Conservation (phyloP, 1,140 invertebrate species). For the Drosophila lowei region DNA sequence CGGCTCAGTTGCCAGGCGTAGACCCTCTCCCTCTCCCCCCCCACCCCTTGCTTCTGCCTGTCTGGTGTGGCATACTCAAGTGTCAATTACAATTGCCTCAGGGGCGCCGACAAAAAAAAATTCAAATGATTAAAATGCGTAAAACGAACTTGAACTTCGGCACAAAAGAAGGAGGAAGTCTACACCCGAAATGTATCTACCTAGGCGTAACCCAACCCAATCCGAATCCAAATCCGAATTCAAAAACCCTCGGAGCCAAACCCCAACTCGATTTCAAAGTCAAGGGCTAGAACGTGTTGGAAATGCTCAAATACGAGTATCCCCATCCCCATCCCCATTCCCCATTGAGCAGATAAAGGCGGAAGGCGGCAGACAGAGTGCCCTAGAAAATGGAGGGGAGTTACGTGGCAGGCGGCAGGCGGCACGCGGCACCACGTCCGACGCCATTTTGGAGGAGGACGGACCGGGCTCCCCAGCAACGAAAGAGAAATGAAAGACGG, state of each 20-base stretch:
- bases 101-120: conserved; percentile 24
- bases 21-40: neutral
- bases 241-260: conserved; percentile 16
- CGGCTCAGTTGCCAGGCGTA: conserved; percentile 67
- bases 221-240: conserved; percentile 1
- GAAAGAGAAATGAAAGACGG: conserved; percentile 63
- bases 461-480: conserved; percentile 1
- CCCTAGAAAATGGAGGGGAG: conserved; percentile 36
- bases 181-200: conserved; percentile 8
- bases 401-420: conserved; percentile 52
- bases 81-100: conserved; percentile 65
- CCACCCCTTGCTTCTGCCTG: neutral
- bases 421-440: conserved; percentile 52
- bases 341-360: conserved; percentile 25
- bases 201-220: conserved; percentile 14
- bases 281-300: conserved; percentile 71
- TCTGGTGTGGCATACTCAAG: conserved; percentile 60
- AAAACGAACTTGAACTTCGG: conserved; percentile 76
- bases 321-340: neutral
- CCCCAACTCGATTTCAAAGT: conserved; percentile 53
- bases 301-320: conserved; percentile 32
- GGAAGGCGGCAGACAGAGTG: conserved; percentile 9
- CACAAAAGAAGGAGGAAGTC: conserved; percentile 57
- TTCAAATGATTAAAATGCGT: conserved; percentile 70
- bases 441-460: conserved; percentile 53